phyloP scores from a whole-genome alignment of 1,140 invertebrate species.

The Steinernema khuongi region DNA sequence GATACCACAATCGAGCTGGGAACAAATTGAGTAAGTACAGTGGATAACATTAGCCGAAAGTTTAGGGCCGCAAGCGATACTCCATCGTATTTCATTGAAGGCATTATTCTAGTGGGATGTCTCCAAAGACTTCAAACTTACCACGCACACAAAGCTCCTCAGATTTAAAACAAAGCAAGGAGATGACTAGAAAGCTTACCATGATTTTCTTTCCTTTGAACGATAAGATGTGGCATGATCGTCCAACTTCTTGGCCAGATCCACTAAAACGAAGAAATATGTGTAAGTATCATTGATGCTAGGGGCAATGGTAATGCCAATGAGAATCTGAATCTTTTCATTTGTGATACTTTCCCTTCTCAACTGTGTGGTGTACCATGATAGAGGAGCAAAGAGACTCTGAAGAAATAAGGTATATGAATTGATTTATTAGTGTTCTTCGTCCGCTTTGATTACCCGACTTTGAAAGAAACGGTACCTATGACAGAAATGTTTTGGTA shows the following conservation, averaged over 20 bases:
- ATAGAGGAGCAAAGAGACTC: no score
- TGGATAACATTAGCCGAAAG: no score
- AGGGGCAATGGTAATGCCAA: no score
- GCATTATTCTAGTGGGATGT: slow-evolving; percentile 19
- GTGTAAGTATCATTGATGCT: neutral
- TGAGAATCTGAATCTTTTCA: no score
- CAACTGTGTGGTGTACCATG: no score
- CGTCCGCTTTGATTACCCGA: no score
- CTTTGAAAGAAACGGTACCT: no score
- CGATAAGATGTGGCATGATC: slow-evolving; percentile 95
- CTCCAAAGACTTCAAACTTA: neutral
- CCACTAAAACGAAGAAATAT: slow-evolving; percentile 67
- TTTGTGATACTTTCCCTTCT: no score
- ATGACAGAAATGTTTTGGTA: neutral
- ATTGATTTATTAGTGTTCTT: no score
- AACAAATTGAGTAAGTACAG: slow-evolving; percentile 20
- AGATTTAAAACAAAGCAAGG: slow-evolving; percentile 15
- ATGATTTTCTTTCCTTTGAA: slow-evolving; percentile 99
- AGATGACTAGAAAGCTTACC: slow-evolving; percentile 64
- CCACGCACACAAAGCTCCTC: neutral
- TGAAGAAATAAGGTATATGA: no score
- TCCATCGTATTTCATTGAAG: neutral
- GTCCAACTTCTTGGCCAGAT: slow-evolving; percentile 96
- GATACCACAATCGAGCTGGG: slow-evolving; percentile 88
- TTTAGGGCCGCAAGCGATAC: no score